These are phyloP conservation scores for Plebejus argus DNA, from an alignment of 2,888 invertebrate genomes.

Conservation along the genomic window DNA sequence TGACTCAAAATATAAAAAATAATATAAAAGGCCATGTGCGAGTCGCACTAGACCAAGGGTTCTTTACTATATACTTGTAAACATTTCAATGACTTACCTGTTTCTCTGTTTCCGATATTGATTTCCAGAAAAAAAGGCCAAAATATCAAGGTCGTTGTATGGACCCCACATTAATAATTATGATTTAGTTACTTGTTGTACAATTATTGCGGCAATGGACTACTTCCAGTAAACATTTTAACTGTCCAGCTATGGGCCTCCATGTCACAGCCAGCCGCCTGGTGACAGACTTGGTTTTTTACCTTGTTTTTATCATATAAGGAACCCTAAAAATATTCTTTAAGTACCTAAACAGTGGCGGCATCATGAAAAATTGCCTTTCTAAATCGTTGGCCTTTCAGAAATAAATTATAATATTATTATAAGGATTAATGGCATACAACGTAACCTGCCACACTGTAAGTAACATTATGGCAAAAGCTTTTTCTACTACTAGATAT, in stretches of 20 bases:
- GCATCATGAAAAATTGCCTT: neutral
- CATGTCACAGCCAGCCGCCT: too few relatives aligned
- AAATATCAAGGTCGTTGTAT: too few relatives aligned
- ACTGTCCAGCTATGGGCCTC: too few relatives aligned
- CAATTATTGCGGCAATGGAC: too few relatives aligned
- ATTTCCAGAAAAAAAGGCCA: neutral
- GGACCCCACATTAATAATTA: too few relatives aligned
- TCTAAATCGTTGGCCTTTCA: neutral
- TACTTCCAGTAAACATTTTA: too few relatives aligned
- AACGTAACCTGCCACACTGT: too few relatives aligned
- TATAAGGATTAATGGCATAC: neutral
- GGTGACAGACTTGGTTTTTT: neutral
- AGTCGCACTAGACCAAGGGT: neutral
- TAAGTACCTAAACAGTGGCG: neutral
- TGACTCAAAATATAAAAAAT: neutral
- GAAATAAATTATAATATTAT: neutral
- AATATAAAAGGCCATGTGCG: neutral
- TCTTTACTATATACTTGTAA: neutral
- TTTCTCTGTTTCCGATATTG: neutral
- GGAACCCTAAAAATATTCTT: neutral
- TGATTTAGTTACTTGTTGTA: too few relatives aligned
- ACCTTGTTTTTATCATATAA: neutral
- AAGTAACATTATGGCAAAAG: too few relatives aligned
- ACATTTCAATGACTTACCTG: neutral
- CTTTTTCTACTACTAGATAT: too few relatives aligned